Evolutionary conservation across 2,113 vertebrate genomes (phyloP), one percentile per base, ranked within the genome.

Genomic region (Calonectris borealis): DNA sequence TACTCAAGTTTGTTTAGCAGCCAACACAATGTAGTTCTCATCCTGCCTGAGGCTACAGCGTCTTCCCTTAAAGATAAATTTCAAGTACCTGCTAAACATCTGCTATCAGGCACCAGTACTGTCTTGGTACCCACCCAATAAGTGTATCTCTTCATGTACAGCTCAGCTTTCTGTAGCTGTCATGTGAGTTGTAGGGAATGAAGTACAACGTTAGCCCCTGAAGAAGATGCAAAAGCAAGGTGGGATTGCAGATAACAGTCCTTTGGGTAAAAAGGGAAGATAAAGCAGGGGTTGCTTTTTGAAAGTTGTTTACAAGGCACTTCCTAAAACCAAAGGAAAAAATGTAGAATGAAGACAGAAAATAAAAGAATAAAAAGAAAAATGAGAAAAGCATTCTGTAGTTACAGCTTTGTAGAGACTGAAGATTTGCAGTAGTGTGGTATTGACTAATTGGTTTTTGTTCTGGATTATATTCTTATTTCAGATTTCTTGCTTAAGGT

Each of bases 181-280:
- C 27, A 2, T 27, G 27, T 20, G 72, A 80, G 32, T 34, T 71
- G 36, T 61, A 42, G 71, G 73, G 38, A 48, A 15, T 52, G 16
- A 89, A 84, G 27, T 52, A 65, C 57, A 69, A 17, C 52, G 88
- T 94, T 13, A 85, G 52, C 19, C 46, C 29, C 36, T 61, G 61
- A 83, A 58, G 69, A 86, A 75, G 57, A 61, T 84, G 58, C 16
- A 82, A 51, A 85, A 85, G 12, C 90, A 95, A 93, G 87, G 92
- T 96, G 96, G 85, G 31, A 42, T 65, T 83, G 70, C 78, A 96
- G 94, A 96, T 96, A 96, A 70, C 71, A 36, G 76, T 49, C 36
- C 10, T 77, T 24, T 70, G 81, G 36, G 64, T 76, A 36, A 68
- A 95, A 83, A 34, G 29, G 36, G 38, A 90, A 80, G 95, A 93